These are phyloP conservation scores for Arctia plantaginis DNA, from an alignment of 2,888 invertebrate genomes.

Conservation along the genomic window DNA sequence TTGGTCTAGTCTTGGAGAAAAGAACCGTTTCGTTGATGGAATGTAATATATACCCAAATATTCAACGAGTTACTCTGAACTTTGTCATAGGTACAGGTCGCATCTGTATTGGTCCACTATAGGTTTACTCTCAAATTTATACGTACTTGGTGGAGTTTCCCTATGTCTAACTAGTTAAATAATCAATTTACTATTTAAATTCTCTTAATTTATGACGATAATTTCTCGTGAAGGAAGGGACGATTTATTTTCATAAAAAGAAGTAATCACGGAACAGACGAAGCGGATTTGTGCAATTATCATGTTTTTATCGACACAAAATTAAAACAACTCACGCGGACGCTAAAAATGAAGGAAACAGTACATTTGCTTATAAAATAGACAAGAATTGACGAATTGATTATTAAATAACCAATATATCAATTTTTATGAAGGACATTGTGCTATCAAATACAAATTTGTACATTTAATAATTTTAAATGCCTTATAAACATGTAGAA, in stretches of 20 bases:
- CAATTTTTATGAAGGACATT: not conserved
- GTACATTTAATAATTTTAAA: not conserved
- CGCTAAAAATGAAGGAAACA: conserved; percentile 51
- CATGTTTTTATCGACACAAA: conserved; percentile 45
- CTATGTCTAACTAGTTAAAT: not conserved
- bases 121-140: not conserved
- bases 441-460: not conserved
- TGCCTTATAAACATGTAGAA: not conserved
- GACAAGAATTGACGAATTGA: not conserved
- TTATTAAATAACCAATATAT: not conserved
- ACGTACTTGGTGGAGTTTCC: not conserved
- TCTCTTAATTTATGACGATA: not conserved
- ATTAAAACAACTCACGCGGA: conserved; percentile 47
- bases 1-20: not conserved
- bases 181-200: not conserved
- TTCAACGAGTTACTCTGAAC: not conserved
- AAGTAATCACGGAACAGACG: conserved; percentile 43
- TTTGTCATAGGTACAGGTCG: not conserved
- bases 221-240: conserved; percentile 1
- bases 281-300: conserved; percentile 51
- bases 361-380: conserved; percentile 41
- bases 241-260: conserved; percentile 21
- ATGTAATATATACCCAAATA: not conserved
- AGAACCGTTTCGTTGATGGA: not conserved
- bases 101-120: not conserved